phyloP scores from a whole-genome alignment of 2,113 vertebrate genomes.

The Sterrhoptilus dennistouni region DNA sequence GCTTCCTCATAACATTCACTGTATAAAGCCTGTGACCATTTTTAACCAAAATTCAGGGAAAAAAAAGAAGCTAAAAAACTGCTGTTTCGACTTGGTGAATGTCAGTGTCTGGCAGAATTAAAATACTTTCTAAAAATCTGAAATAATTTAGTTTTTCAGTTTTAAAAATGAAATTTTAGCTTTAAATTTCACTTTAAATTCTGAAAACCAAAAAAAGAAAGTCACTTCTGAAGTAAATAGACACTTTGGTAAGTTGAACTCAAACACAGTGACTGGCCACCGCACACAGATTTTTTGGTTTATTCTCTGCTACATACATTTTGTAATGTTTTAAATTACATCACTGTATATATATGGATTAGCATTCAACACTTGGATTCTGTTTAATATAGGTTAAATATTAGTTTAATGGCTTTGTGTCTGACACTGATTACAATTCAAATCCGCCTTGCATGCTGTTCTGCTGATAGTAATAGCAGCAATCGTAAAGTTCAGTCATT shows the following conservation, averaged over 20 bases:
- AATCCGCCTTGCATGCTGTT: conserved; percentile 4
- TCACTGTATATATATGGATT: conserved; percentile 6
- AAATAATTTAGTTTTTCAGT: neutral
- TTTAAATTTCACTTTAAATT: neutral
- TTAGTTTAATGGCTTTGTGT: conserved; percentile 36
- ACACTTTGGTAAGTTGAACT: neutral
- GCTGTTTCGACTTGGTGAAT: neutral
- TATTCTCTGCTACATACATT: neutral
- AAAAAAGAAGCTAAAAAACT: rapidly evolving
- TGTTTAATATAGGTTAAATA: conserved; percentile 23
- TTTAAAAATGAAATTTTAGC: neutral
- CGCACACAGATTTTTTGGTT: neutral
- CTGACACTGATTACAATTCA: conserved; percentile 42
- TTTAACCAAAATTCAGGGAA: neutral
- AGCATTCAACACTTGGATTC: neutral
- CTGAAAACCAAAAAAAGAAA: neutral
- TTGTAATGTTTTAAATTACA: neutral
- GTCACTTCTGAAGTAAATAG: neutral
- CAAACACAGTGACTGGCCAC: neutral
- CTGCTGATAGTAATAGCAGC: conserved; percentile 20
- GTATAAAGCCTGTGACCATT: neutral
- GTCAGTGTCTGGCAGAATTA: neutral
- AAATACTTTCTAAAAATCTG: neutral
- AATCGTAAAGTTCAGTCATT: neutral
- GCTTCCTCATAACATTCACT: neutral